These are phyloP conservation scores for Hyposmocoma kahamanoa DNA, from an alignment of 1,140 invertebrate species.

Conservation along the genomic window DNA sequence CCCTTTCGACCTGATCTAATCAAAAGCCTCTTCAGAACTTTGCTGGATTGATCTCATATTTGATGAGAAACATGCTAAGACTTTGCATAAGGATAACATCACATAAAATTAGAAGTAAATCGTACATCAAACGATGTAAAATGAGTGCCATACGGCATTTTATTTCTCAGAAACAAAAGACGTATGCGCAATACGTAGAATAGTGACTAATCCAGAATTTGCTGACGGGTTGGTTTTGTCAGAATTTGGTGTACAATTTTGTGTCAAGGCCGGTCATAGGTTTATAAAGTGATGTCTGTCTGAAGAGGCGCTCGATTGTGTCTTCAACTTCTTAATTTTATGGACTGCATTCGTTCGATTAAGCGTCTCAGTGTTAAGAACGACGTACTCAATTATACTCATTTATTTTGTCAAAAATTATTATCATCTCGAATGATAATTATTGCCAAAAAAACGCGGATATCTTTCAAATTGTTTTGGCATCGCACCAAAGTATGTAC, in stretches of 20 bases:
- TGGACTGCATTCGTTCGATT: neutral
- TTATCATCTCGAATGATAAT: slow-evolving; percentile 18
- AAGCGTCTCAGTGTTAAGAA: neutral
- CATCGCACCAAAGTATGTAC: slow-evolving; percentile 31
- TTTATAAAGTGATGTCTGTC: slow-evolving; percentile 34
- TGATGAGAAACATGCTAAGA: no score
- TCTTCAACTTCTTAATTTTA: no score
- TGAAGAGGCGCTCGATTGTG: slow-evolving; percentile 50
- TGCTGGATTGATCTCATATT: no score
- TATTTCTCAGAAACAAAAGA: no score
- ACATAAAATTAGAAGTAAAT: no score
- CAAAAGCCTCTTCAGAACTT: slow-evolving; percentile 25
- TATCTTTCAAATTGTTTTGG: slow-evolving; percentile 33
- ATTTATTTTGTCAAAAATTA: slow-evolving; percentile 35
- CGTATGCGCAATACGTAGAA: no score
- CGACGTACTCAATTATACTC: neutral
- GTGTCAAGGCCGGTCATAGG: neutral
- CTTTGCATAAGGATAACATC: no score
- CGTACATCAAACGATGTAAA: no score
- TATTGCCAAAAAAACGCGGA: slow-evolving; percentile 45
- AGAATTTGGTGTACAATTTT: no score
- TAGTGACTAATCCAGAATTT: no score
- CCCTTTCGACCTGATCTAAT: slow-evolving; percentile 50
- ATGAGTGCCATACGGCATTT: no score
- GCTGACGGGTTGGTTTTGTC: no score